Evolutionary conservation across 2,113 vertebrate genomes (phyloP).

Genomic region (Athene noctua): DNA sequence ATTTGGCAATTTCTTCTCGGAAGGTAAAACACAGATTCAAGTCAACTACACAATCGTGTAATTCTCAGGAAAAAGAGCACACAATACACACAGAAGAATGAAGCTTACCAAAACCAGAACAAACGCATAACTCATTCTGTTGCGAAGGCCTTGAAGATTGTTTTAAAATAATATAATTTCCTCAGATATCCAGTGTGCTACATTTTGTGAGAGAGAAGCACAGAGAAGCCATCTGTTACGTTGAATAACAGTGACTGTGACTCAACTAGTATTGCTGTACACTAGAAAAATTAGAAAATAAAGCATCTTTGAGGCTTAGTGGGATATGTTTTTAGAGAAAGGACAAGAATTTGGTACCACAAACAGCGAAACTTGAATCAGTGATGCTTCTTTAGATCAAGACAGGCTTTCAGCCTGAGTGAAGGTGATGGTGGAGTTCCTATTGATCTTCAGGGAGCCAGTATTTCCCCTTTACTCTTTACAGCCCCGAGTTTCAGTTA

Average conservation of each 20-base stretch:
- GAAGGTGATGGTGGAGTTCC: background rate
- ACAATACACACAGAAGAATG: background rate
- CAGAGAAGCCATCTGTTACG: background rate
- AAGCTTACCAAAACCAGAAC: background rate
- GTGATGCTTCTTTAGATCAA: background rate
- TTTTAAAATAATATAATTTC: background rate
- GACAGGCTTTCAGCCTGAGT: background rate
- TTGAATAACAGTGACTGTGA: background rate
- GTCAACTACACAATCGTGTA: background rate
- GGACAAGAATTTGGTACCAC: background rate
- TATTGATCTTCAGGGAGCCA: background rate
- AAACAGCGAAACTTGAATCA: background rate
- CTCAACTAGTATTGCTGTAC: background rate
- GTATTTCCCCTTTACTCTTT: background rate
- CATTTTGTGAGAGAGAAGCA: background rate
- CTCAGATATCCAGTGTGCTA: background rate
- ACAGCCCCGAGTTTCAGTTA: background rate
- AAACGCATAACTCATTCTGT: background rate
- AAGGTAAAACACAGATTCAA: conserved; percentile 27
- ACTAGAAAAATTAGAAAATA: background rate
- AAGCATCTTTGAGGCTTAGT: background rate
- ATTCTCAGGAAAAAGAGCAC: background rate
- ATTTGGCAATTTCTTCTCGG: conserved; percentile 51
- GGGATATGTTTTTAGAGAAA: background rate
- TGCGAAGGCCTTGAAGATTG: background rate